Evolutionary conservation across 2,888 invertebrate genomes (phyloP), one percentile per base, ranked within the genome.

Genomic region (Lasioglossum oenotherae): DNA sequence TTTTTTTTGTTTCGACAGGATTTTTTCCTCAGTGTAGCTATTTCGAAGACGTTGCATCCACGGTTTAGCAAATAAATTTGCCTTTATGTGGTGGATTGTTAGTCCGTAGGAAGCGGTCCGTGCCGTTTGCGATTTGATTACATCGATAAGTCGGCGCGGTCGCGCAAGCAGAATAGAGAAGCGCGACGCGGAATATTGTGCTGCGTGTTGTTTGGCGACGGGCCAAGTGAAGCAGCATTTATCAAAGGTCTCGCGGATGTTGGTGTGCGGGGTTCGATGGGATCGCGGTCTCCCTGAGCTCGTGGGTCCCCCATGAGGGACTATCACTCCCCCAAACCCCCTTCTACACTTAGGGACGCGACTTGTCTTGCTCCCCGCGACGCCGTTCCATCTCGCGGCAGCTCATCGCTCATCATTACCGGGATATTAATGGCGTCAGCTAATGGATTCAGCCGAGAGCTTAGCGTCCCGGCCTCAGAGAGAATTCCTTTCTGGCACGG

Each of bases 321-420:
- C 73, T 69, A 53, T 53, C 64, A 46, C 67, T 60, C 73, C 67
- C 74, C 72, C n/a, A 4, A 23, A 10, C 69, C 64, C 71, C 49
- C 72, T 71, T 80, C 27, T 46, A 78, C 77, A 64, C 84, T 85
- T 79, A 78, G 69, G 38, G 78, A 60, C 74, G 57, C 77, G 78
- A 27, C 79, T 84, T 82, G 79, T 80, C 14, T 35, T 75, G 38
- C 64, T 76, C 46, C 85, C 74, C 80, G 81, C 53, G 80, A 83
- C 81, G 79, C 85, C 83, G 79, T 78, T 88, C 87, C 81, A 90
- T 86, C 87, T 89, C 90, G 86, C 84, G 87, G 82, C 82, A 90
- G 89, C 93, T 93, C 93, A 93, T 93, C 93, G 92, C 92, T 93
- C 93, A 93, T 93, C 93, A 93, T 93, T 93, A 93, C 92, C 87